Evolutionary conservation across 2,888 invertebrate species (phyloP).

Genomic region (Tenthredo distinguenda): DNA sequence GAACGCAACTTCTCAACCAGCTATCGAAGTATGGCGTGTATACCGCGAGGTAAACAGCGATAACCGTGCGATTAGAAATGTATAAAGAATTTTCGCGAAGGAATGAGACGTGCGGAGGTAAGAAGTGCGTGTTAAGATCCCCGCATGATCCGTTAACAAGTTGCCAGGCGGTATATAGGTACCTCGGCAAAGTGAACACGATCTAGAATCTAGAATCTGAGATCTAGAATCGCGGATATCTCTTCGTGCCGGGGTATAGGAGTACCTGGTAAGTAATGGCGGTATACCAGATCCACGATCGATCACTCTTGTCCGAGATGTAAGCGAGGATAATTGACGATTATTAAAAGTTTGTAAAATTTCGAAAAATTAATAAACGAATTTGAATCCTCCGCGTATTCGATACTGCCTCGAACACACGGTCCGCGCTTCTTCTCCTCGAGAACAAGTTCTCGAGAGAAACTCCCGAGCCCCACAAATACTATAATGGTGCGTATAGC

Average conservation of each 20-base stretch:
- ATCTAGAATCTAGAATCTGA: slow-evolving; percentile 62
- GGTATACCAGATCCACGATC: background rate
- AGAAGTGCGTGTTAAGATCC: slow-evolving; percentile 57
- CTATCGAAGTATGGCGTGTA: background rate
- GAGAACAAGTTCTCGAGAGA: slow-evolving; percentile 22
- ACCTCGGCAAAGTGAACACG: slow-evolving; percentile 69
- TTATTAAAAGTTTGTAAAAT: background rate
- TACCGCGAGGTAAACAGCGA: slow-evolving; percentile 16
- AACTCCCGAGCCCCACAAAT: slow-evolving; percentile 14
- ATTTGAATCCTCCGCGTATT: background rate
- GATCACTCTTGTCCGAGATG: background rate
- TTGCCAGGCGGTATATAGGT: slow-evolving; percentile 46
- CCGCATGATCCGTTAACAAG: slow-evolving; percentile 55
- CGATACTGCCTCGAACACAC: background rate
- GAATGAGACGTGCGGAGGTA: slow-evolving; percentile 13
- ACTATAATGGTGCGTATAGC: background rate
- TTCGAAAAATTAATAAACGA: background rate
- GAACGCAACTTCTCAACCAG: background rate
- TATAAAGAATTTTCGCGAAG: background rate
- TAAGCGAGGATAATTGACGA: background rate
- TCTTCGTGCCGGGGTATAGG: background rate
- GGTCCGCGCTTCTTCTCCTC: background rate
- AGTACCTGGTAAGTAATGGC: background rate
- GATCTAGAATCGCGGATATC: slow-evolving; percentile 55
- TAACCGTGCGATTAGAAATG: slow-evolving; percentile 21